Evolutionary conservation across 2,797 vertebrate species (phyloP).

Genomic region (Alfaro cultratus): DNA sequence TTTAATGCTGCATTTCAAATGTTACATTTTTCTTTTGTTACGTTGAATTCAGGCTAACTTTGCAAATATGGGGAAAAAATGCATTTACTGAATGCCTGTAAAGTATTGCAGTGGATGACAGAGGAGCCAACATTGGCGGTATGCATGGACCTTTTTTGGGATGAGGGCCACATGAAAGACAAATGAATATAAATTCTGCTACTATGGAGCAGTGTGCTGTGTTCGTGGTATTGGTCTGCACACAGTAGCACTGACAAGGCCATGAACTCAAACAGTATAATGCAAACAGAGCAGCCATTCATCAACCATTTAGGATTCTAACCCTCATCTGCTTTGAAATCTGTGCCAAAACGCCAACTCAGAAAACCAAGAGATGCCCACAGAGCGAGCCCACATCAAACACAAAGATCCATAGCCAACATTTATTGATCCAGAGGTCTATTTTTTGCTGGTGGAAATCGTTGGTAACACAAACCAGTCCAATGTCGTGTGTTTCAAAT

Average conservation of each 20-base stretch:
- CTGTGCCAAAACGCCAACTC: conserved; percentile 55
- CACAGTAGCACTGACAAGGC: conserved; percentile 29
- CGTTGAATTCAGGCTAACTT: neutral
- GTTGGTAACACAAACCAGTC: conserved; percentile 44
- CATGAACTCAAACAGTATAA: conserved; percentile 38
- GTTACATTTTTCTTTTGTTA: neutral
- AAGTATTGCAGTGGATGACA: neutral
- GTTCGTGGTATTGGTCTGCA: neutral
- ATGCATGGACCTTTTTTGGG: neutral
- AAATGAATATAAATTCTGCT: neutral
- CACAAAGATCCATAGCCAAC: conserved; percentile 43
- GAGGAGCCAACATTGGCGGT: neutral
- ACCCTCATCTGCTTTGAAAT: conserved; percentile 68
- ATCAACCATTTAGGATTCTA: conserved; percentile 47
- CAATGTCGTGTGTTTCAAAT: conserved; percentile 10
- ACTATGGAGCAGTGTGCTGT: neutral
- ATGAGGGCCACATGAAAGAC: neutral
- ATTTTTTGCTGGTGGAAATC: conserved; percentile 50
- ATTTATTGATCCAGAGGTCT: conserved; percentile 62
- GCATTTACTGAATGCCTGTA: neutral
- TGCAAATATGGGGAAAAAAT: neutral
- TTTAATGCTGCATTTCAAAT: neutral
- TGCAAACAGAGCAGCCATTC: conserved; percentile 45
- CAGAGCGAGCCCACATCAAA: conserved; percentile 49
- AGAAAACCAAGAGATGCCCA: conserved; percentile 16